Percentiles rank a stretch among this genome's conserved stretches.
Conservation (phyloP, 2,113 vertebrate genomes). For the Dasypus novemcinctus region DNA sequence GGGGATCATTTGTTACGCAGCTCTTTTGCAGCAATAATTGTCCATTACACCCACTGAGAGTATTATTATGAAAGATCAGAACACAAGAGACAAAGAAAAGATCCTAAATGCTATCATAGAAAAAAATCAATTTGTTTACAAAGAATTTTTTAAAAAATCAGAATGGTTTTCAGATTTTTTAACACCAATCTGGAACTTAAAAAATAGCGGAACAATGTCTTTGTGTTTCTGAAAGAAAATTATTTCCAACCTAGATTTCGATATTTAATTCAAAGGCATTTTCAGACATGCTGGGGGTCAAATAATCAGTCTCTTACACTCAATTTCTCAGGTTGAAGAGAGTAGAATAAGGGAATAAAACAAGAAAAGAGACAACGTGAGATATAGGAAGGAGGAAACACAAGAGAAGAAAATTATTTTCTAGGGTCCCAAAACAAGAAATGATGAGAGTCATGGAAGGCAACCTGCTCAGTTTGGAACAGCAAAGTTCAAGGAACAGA, state of each 20-base stretch:
- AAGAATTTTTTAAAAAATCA: not conserved
- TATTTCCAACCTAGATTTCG: not conserved
- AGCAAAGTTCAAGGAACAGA: too few relatives aligned
- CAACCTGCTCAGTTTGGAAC: not conserved
- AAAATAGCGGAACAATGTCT: not conserved
- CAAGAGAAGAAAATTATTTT: not conserved
- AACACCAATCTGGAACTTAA: not conserved
- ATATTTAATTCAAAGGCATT: not conserved
- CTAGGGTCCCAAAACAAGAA: not conserved
- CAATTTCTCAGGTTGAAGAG: not conserved
- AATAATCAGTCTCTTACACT: not conserved
- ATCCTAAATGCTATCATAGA: not conserved
- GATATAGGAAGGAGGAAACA: not conserved
- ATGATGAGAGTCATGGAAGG: not conserved
- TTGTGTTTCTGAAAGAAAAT: not conserved
- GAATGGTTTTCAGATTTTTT: not conserved
- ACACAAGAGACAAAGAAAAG: not conserved
- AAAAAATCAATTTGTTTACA: not conserved
- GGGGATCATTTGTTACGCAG: not conserved
- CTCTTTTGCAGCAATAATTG: not conserved
- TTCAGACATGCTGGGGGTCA: not conserved
- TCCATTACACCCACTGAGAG: not conserved
- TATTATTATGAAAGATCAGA: not conserved
- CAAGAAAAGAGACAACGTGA: accelerated
- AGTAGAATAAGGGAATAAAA: not conserved